A percentile compares a stretch with the other conserved stretches of the same genome.
Conservation (phyloP, 2,113 vertebrate species). For the Candoia aspera region DNA sequence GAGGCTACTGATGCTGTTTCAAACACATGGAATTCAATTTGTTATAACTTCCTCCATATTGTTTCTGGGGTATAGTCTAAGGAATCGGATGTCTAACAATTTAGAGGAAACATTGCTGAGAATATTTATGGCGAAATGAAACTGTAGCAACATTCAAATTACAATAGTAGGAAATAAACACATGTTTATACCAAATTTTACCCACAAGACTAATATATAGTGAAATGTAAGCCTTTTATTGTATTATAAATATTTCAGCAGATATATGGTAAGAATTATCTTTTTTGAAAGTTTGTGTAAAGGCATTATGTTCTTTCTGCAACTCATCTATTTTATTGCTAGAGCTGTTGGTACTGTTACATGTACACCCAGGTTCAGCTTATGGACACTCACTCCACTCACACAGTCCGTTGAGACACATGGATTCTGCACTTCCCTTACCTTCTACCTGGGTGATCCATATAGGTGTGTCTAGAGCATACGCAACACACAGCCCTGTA, state of each 20-base stretch:
- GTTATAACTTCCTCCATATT: background rate
- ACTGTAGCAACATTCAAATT: background rate
- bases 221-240: background rate
- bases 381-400: background rate
- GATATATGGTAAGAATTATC: background rate
- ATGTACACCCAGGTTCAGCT: background rate
- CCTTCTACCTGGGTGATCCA: background rate
- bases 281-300: constrained; percentile 12
- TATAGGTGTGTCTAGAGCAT: background rate
- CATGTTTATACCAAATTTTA: background rate
- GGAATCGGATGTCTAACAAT: background rate
- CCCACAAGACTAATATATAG: background rate
- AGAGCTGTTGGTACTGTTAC: background rate
- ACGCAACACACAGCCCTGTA: background rate
- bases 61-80: background rate
- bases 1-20: background rate
- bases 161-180: constrained; percentile 1
- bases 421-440: background rate
- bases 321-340: background rate
- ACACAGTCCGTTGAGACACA: too few relatives aligned
- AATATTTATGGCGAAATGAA: background rate
- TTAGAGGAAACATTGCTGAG: background rate
- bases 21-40: background rate
- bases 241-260: background rate
- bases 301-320: background rate